phyloP scores from a whole-genome alignment of 2,113 vertebrate species.

The Cephalopholis sonnerati region DNA sequence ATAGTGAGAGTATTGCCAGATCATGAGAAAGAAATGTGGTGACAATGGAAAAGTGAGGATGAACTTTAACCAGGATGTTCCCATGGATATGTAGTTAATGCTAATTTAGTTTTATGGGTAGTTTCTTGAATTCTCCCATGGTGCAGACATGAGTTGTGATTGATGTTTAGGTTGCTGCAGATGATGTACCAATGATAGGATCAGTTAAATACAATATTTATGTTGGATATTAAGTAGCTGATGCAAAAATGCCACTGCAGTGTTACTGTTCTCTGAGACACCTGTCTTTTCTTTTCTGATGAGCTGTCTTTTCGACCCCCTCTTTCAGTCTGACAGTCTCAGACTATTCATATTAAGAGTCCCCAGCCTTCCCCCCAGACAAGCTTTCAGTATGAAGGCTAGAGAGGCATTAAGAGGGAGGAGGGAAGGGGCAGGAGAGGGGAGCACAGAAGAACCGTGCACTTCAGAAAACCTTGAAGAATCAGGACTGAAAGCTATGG shows the following conservation, averaged over 20 bases:
- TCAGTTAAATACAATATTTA: neutral
- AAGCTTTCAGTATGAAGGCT: constrained; percentile 74
- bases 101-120: neutral
- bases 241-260: neutral
- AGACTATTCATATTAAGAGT: constrained; percentile 75
- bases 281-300: constrained; percentile 76
- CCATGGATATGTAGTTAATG: constrained; percentile 36
- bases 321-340: constrained; percentile 62
- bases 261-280: constrained; percentile 50
- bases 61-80: constrained; percentile 45
- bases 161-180: neutral
- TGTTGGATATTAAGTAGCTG: neutral
- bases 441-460: constrained; percentile 56
- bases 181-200: neutral
- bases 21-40: constrained; percentile 59
- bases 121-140: constrained; percentile 12
- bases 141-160: neutral
- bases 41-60: constrained; percentile 39
- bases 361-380: constrained; percentile 70
- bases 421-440: constrained; percentile 35
- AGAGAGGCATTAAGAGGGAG: constrained; percentile 68
- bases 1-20: constrained; percentile 32
- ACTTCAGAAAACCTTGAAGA: constrained; percentile 78
- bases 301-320: constrained; percentile 68
- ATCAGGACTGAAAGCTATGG: constrained; percentile 73